Percentiles rank a stretch among this genome's conserved stretches.
phyloP scores from a whole-genome alignment of 2,797 vertebrate genomes.

The Amblyopsis hoosieri region DNA sequence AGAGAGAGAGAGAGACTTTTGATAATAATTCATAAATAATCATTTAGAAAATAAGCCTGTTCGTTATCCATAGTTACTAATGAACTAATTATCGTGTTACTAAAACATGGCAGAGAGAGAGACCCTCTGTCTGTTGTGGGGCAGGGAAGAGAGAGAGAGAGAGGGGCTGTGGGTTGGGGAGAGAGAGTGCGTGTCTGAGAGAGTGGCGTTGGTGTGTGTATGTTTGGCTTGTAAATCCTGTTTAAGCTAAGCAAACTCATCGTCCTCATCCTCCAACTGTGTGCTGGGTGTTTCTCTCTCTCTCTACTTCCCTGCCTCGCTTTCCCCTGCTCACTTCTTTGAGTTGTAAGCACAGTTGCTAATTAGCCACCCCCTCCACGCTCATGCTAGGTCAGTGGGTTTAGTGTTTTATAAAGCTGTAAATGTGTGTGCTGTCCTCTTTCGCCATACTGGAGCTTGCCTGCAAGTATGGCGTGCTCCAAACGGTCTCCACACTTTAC shows the following conservation, averaged over 20 bases:
- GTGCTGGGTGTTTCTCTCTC: conserved; percentile 28
- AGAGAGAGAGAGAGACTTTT: conserved; percentile 8
- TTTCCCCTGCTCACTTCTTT: conserved; percentile 33
- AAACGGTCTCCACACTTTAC: conserved; percentile 59
- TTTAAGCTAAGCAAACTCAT: conserved; percentile 83
- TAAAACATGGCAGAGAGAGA: background rate
- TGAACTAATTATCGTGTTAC: too few species aligned
- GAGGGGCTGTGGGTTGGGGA: background rate
- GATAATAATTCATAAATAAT: too few species aligned
- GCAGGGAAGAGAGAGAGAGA: conserved; percentile 48
- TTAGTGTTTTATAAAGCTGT: conserved; percentile 62
- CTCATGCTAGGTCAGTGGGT: conserved; percentile 73
- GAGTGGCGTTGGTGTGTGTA: conserved; percentile 74
- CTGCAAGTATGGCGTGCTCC: conserved; percentile 52
- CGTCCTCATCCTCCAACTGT: conserved; percentile 74
- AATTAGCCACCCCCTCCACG: conserved; percentile 73
- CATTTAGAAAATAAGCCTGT: too few species aligned
- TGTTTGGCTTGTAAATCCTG: conserved; percentile 80
- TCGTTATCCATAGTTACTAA: too few species aligned
- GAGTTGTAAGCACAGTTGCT: conserved; percentile 73
- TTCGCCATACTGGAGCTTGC: conserved; percentile 51
- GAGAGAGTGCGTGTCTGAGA: conserved; percentile 65
- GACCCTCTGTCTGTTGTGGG: conserved; percentile 1
- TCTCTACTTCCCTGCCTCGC: conserved; percentile 23
- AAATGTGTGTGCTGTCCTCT: conserved; percentile 60